Percentiles rank a stretch among this genome's conserved stretches.
phyloP scores from a whole-genome alignment of 2,113 vertebrate genomes.

The Apteryx owenii region DNA sequence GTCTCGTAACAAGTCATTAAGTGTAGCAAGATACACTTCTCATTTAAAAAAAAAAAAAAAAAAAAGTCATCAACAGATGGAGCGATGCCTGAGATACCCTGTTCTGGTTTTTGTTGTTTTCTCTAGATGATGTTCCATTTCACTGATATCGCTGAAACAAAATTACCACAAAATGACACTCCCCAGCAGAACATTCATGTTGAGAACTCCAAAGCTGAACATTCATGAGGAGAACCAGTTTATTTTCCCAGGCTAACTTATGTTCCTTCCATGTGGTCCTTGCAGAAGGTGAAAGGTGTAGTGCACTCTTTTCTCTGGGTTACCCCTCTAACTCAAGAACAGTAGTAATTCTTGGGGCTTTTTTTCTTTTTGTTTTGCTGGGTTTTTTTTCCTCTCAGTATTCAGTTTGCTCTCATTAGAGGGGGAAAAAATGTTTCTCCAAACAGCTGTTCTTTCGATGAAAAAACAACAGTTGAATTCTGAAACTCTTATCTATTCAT shows the following conservation, averaged over 20 bases:
- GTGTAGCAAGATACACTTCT: background rate
- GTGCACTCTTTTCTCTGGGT: background rate
- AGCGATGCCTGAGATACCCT: background rate
- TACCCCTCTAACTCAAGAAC: background rate
- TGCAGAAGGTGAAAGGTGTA: background rate
- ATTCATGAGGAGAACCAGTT: background rate
- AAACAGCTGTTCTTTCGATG: slow-evolving; percentile 11
- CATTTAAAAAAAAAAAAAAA: background rate
- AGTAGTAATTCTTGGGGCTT: background rate
- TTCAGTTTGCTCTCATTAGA: slow-evolving; percentile 30
- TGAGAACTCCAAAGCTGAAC: background rate
- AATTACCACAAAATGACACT: background rate
- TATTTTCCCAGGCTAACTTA: background rate
- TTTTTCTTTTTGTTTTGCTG: background rate
- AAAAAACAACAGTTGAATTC: slow-evolving; percentile 35
- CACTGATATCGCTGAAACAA: background rate
- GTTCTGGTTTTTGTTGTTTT: background rate
- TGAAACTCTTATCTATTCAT: slow-evolving; percentile 11
- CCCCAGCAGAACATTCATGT: background rate
- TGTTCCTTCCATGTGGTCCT: background rate
- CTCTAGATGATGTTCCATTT: background rate
- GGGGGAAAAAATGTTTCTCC: background rate
- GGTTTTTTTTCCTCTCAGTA: background rate
- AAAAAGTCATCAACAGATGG: background rate
- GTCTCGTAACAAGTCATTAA: background rate